These are phyloP conservation scores for Norana najaformis DNA, from an alignment of 2,888 invertebrate species.

Conservation along the genomic window DNA sequence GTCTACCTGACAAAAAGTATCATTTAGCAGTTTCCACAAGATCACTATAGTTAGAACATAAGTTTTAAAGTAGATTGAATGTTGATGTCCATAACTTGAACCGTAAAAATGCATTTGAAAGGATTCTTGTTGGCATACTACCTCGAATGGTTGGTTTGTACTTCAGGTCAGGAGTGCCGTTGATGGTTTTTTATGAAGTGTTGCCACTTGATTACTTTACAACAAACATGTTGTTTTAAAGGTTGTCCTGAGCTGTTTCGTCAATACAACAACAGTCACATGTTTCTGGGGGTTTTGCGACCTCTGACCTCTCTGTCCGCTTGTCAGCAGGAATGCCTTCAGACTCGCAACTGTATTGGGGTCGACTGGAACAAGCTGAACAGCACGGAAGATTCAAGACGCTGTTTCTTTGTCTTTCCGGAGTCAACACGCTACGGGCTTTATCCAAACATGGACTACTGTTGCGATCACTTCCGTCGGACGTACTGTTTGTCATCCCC, in stretches of 20 bases:
- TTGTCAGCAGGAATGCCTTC: conserved; percentile 37
- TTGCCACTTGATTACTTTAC: background rate
- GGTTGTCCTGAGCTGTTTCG: conserved; percentile 10
- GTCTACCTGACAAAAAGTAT: too few species aligned
- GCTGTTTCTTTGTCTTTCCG: conserved; percentile 33
- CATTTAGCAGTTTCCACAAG: too few species aligned
- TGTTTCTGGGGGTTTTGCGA: conserved; percentile 33
- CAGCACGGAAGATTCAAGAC: background rate
- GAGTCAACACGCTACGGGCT: conserved; percentile 22
- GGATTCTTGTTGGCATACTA: background rate
- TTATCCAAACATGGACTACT: conserved; percentile 18
- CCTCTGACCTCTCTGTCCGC: conserved; percentile 1
- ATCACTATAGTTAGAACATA: too few species aligned
- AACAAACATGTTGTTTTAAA: background rate
- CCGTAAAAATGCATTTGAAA: too few species aligned
- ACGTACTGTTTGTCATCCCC: conserved; percentile 26
- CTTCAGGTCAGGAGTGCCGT: background rate
- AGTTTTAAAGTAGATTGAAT: too few species aligned
- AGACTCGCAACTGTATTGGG: conserved; percentile 35
- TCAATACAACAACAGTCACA: conserved; percentile 32
- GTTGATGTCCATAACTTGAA: too few species aligned
- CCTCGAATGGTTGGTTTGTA: background rate
- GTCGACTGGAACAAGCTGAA: conserved; percentile 38
- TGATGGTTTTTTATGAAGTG: too few species aligned
- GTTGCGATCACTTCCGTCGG: conserved; percentile 36